Conservation (phyloP, 2,113 vertebrate genomes). For the Anoplopoma fimbria region DNA sequence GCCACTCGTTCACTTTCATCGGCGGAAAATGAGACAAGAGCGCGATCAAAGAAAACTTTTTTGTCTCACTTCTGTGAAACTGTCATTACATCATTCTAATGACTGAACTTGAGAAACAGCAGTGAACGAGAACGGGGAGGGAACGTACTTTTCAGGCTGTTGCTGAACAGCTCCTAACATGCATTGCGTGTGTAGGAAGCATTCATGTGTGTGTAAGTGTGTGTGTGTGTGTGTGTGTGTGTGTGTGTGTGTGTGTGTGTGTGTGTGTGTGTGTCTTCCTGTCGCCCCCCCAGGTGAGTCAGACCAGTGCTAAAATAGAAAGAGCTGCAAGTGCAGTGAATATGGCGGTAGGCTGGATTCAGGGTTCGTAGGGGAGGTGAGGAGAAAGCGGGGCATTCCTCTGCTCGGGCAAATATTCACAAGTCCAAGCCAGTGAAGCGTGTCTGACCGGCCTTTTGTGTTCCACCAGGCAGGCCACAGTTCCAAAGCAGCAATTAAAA, state of each 20-base stretch:
- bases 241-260: conserved; percentile 21
- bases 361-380: conserved; percentile 38
- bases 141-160: neutral
- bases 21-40: conserved; percentile 20
- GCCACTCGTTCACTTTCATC: conserved; percentile 34
- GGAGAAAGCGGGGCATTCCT: conserved; percentile 80
- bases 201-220: conserved; percentile 12
- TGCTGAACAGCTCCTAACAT: conserved; percentile 32
- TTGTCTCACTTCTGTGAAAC: conserved; percentile 27
- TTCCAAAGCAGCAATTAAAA: conserved; percentile 86
- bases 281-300: conserved; percentile 64
- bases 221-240: conserved; percentile 21
- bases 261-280: conserved; percentile 24
- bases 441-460: conserved; percentile 84
- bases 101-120: conserved; percentile 43
- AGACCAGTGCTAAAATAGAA: neutral
- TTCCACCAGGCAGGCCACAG: conserved; percentile 81
- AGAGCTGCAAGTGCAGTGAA: conserved; percentile 32
- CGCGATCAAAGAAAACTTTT: conserved; percentile 36
- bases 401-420: conserved; percentile 84
- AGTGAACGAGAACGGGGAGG: conserved; percentile 5
- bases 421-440: conserved; percentile 83
- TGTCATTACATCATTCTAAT: conserved; percentile 38
- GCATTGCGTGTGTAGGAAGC: conserved; percentile 19
- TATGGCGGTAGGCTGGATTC: conserved; percentile 33